Evolutionary conservation across 2,888 invertebrate species (phyloP).

Genomic region (Phengaris alcon): DNA sequence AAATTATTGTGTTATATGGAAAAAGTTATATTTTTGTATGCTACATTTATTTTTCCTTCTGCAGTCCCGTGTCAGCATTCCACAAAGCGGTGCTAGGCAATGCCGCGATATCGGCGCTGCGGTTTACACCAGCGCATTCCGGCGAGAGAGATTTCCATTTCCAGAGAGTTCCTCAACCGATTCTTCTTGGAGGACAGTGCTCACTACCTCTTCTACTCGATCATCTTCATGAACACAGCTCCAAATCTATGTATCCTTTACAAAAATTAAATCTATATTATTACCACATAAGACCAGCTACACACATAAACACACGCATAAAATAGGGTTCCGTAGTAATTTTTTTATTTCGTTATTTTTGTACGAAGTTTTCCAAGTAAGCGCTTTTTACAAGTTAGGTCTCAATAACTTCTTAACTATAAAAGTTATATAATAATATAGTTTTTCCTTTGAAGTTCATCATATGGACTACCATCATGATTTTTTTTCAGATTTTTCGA

Average conservation of each 20-base stretch:
- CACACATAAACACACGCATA: too few species aligned
- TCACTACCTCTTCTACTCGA: slow-evolving; percentile 96
- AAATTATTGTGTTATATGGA: too few species aligned
- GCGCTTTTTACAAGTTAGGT: too few species aligned
- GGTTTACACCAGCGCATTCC: slow-evolving; percentile 96
- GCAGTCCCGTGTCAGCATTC: slow-evolving; percentile 83
- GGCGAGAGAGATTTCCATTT: slow-evolving; percentile 83
- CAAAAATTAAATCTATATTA: background rate
- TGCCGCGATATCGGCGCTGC: slow-evolving; percentile 95
- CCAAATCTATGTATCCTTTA: slow-evolving; percentile 94
- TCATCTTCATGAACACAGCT: slow-evolving; percentile 94
- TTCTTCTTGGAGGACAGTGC: slow-evolving; percentile 95
- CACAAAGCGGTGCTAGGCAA: slow-evolving; percentile 95
- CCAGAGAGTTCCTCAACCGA: slow-evolving; percentile 88
- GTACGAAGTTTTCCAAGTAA: too few species aligned
- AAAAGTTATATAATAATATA: too few species aligned
- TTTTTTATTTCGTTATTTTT: too few species aligned
- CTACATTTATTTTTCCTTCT: slow-evolving; percentile 23
- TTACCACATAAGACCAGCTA: too few species aligned
- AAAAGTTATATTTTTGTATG: background rate
- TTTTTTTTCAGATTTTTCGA: too few species aligned
- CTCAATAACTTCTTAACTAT: too few species aligned
- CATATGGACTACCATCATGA: too few species aligned
- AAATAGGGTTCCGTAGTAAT: too few species aligned
- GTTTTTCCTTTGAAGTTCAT: too few species aligned